Percentiles rank a stretch among this genome's conserved stretches.
phyloP scores from a whole-genome alignment of 2,888 invertebrate species.

The Tenodera sinensis region DNA sequence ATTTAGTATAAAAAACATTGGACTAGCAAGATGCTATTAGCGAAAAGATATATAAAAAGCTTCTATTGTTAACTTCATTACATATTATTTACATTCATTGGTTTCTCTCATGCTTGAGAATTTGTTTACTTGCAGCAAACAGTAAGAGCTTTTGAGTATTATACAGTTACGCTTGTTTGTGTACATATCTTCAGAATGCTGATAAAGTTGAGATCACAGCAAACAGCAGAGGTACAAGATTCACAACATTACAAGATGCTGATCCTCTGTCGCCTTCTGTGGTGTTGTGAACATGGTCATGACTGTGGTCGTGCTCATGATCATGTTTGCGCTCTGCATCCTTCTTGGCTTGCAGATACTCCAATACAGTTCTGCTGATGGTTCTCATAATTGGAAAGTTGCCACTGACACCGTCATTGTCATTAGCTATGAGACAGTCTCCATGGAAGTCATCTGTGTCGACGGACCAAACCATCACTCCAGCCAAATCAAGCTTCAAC shows the following conservation, averaged over 20 bases:
- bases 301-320: neutral
- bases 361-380: slow-evolving; percentile 63
- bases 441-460: slow-evolving; percentile 85
- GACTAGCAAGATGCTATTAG: neutral
- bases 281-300: neutral
- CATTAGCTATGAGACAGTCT: slow-evolving; percentile 48
- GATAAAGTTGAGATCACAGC: neutral
- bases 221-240: neutral
- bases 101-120: neutral
- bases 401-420: slow-evolving; percentile 35
- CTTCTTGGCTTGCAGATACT: slow-evolving; percentile 51
- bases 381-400: slow-evolving; percentile 71
- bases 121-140: neutral
- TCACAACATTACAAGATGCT: neutral
- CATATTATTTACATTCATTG: neutral
- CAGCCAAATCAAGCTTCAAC: slow-evolving; percentile 63
- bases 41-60: neutral
- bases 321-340: slow-evolving; percentile 41
- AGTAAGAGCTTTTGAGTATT: neutral
- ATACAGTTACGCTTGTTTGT: neutral
- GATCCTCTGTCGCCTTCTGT: neutral
- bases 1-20: neutral
- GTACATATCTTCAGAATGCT: neutral
- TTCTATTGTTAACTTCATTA: neutral
- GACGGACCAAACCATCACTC: slow-evolving; percentile 85